Base-by-base conservation (phyloP, 2,888 invertebrate genomes). In the Parasteatoda lunata region DNA sequence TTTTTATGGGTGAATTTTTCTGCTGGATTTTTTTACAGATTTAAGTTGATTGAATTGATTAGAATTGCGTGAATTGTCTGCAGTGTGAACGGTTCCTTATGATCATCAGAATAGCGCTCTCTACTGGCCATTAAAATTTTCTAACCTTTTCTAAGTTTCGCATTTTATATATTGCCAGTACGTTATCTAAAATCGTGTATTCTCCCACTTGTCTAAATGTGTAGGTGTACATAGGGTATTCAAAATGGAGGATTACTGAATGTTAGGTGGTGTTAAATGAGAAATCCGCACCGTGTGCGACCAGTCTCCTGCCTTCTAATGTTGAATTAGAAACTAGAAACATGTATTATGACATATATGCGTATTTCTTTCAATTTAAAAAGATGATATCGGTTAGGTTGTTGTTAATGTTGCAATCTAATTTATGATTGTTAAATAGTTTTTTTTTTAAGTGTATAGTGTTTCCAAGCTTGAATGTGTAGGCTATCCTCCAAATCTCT, bases 181-280 rank as follows among this genome's bases (percentile, higher is more conserved):
- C 81, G 81, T 73, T 81, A 68, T 9, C 69, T 54, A 13, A 48
- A 15, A 68, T 68, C 59, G 48, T 47, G 47, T 47, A 59, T 81
- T 54, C 68, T 75, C 85, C 51, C 77, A 76, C 77, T 86, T 86
- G 80, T 76, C 70, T 76, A 66, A 80, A 80, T 86, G 85, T 86
- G 80, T 86, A 86, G 85, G 85, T 86, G 85, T 86, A 86, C 54
- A 70, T 75, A 77, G 80, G 77, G 76, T 86, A 80, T 79, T 86
- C 85, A 86, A 86, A 86, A 86, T 86, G 85, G 85, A 80, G 85
- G 85, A 86, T 86, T 52, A 86, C 80, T 70, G 85, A 86, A 77
- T 77, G 80, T 76, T 80, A 80, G 80, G 80, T 77, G 70, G 79
- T 80, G 71, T 52, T 77, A 77, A 77, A 76, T 71, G 72, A 76